A percentile compares a stretch with the other conserved stretches of the same genome.
These are phyloP conservation scores for Eueides isabella DNA, from an alignment of 1,140 invertebrate species.

Conservation along the genomic window DNA sequence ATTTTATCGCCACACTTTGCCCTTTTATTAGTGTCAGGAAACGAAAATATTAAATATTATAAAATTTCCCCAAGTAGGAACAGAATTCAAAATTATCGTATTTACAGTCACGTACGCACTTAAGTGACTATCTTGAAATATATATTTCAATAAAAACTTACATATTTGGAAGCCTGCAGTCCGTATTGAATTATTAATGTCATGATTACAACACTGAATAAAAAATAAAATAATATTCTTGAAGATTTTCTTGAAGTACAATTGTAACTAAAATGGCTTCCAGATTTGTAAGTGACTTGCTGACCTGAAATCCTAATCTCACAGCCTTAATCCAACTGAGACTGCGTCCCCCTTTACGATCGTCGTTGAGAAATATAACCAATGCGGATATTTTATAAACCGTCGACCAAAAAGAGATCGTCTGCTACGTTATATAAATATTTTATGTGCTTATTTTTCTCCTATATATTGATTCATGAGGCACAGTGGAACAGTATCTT, in stretches of 20 bases:
- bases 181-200: no score
- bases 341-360: constrained; percentile 27
- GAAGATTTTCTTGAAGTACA: background rate
- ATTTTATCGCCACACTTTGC: no score
- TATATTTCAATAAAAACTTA: no score
- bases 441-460: background rate
- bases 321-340: constrained; percentile 35
- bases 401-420: background rate
- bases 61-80: no score
- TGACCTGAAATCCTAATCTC: constrained; percentile 23
- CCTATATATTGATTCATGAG: background rate
- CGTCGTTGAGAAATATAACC: constrained; percentile 29
- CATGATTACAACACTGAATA: background rate
- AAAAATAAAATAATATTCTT: background rate
- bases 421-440: background rate
- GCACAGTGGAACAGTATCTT: no score
- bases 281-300: constrained; percentile 18
- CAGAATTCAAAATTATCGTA: no score
- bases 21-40: no score
- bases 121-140: no score
- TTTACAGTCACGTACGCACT: no score
- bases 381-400: constrained; percentile 20
- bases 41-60: no score
- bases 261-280: background rate
- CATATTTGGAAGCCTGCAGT: no score